A percentile compares a stretch with the other conserved stretches of the same genome.
phyloP scores from a whole-genome alignment of 1,140 invertebrate species.

The Drosophila melanica region DNA sequence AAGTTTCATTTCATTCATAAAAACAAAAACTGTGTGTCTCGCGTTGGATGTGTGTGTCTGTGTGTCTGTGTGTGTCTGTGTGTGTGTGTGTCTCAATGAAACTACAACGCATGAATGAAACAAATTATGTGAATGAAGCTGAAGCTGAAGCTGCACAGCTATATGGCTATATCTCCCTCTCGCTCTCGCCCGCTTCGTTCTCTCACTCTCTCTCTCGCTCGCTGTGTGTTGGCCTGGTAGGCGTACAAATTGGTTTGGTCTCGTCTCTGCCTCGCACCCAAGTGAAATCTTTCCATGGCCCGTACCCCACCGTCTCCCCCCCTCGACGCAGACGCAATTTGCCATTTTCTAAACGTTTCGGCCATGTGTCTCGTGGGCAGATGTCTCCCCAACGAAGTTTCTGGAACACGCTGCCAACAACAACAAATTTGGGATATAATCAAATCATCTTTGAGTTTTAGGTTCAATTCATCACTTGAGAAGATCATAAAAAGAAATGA shows the following conservation, averaged over 20 bases:
- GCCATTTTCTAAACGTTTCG: slow-evolving; percentile 42
- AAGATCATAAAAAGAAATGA: no score
- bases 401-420: background rate
- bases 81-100: slow-evolving; percentile 65
- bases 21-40: slow-evolving; percentile 46
- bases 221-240: slow-evolving; percentile 51
- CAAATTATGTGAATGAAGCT: slow-evolving; percentile 66
- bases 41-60: slow-evolving; percentile 19
- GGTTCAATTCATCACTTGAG: no score
- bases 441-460: background rate
- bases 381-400: slow-evolving; percentile 5
- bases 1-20: slow-evolving; percentile 80
- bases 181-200: slow-evolving; percentile 12
- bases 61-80: slow-evolving; percentile 14
- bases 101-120: slow-evolving; percentile 72
- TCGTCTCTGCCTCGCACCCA: slow-evolving; percentile 35
- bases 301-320: background rate
- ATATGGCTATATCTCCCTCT: slow-evolving; percentile 20
- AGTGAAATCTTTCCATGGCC: slow-evolving; percentile 65
- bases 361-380: slow-evolving; percentile 31
- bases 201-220: slow-evolving; percentile 8
- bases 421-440: background rate
- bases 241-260: slow-evolving; percentile 72
- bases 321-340: slow-evolving; percentile 18
- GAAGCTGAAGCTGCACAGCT: slow-evolving; percentile 52